Conservation (phyloP, 2,888 invertebrate genomes). For the Cheiracanthium punctorium region DNA sequence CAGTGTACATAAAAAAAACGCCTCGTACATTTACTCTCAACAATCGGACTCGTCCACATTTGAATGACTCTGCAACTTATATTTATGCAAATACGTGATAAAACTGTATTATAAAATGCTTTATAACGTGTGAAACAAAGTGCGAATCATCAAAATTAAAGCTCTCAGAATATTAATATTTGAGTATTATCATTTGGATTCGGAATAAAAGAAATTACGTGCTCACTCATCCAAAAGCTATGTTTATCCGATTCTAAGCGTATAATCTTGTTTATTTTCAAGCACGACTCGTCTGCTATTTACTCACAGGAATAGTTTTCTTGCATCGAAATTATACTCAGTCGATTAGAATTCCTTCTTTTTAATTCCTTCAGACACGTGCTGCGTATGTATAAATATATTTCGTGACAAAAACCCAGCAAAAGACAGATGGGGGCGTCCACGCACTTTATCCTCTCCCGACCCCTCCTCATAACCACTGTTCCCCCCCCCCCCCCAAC, state of each 20-base stretch:
- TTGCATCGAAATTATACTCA: background rate
- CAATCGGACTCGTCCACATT: background rate
- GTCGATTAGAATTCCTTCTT: background rate
- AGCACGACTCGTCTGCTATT: background rate
- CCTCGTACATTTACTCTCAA: too few relatives aligned
- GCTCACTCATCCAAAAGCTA: background rate
- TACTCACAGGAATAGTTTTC: background rate
- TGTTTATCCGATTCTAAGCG: background rate
- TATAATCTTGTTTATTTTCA: background rate
- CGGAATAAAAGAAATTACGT: background rate
- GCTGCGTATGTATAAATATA: background rate
- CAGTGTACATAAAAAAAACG: too few relatives aligned
- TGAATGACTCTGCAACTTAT: background rate
- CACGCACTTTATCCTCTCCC: background rate
- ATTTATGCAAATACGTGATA: background rate
- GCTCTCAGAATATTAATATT: background rate
- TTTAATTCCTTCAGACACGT: background rate
- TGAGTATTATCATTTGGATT: background rate
- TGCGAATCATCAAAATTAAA: background rate
- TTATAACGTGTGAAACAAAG: background rate
- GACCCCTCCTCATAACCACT: conserved; percentile 18
- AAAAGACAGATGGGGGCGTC: background rate
- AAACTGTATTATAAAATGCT: background rate
- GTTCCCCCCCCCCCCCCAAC: conserved; percentile 15
- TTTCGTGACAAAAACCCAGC: conserved; percentile 54